Base-by-base conservation (phyloP, 2,113 vertebrate genomes). In the Pseudonaja textilis region DNA sequence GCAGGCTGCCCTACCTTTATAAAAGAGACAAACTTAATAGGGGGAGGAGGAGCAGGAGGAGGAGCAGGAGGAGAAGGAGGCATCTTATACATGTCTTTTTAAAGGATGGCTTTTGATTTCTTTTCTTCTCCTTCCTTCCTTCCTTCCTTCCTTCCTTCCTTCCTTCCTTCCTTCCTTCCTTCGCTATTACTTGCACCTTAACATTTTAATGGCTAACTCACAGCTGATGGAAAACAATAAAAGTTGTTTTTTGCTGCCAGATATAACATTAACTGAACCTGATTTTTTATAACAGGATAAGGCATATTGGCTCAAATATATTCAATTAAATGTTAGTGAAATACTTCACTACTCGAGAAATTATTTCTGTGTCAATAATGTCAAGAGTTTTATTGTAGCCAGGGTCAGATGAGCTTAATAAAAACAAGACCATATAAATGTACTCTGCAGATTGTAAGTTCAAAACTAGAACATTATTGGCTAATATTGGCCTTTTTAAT, bases 141-240 rank as follows among this genome's bases (percentile, higher is more conserved):
- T 5, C 54, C 1, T 22, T 2, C 55, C 1, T 23, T 25, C 57
- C 0, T 25, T 25, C 57, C 0, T n/a, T 50, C 20, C 2, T 22
- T 23, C 56, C 1, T 25, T 25, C 23, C 2, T 23, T 8, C 7
- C 8, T 25, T 23, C 5, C 47, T 20, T 74, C 25, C 34, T 92
- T 59, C 39, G 22, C 74, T 90, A 64, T 89, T 55, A 89, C 12
- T 88, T 42, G 47, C 59, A 74, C 74, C 50, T 55, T 81, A 81
- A 54, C 52, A 89, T 92, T 81, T 56, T 90, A 93, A 93, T 93
- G 88, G 85, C 61, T 89, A 39, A 59, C 85, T 93, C 69, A 93
- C 7, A 29, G 29, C 45, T 59, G 22, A 61, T 45, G 50, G 54
- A 90, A 93, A 89, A 45, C 39, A 90, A 92, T 85, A 54, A 89